Base-by-base conservation (phyloP, 2,113 vertebrate genomes). In the Poicephalus meyeri region DNA sequence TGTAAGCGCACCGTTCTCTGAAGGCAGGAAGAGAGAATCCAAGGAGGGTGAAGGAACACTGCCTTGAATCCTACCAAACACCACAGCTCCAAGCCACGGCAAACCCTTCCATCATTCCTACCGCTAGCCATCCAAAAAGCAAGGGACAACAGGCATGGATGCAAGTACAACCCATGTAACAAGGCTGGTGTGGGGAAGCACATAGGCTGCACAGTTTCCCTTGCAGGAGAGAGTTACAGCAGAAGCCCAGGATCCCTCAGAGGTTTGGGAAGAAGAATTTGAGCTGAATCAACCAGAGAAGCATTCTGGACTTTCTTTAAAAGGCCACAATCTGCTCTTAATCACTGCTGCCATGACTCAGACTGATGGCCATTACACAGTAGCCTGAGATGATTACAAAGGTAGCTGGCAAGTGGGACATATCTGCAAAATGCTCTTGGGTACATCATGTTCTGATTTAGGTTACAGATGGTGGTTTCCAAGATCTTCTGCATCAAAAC, bases 141-240 rank as follows among this genome's bases (percentile, higher is more conserved):
- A 86, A 47, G 17, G 25, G 7, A 41, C 20, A 56, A 56, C 7
- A 1, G 2, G 28, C 29, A 12, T 1, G 13, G 39, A 17, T 1
- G 2, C 8, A 28, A 47, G 37, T 33, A 52, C 26, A 58, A 44
- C 2, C 21, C 46, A n/a, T 83, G 37, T 26, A 44, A 15, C 2
- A 80, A 23, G 24, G 29, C 29, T 50, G 41, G 14, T 46, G 25
- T 19, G 39, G 29, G 3, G 1, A 76, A 66, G 18, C 1, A 0
- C 15, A 31, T 13, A n/a, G 12, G 17, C 33, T 49, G n/a, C 1
- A 0, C 3, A 7, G 13, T 33, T 69, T 63, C 29, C 17, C 20
- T 2, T 1, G 9, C 10, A 70, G 25, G 9, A 46, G 9, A 18
- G 26, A 69, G 42, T 31, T 46, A 71, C 24, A 71, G 47, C 56